Conservation (phyloP, 2,113 vertebrate species). For the Corythaixoides concolor region DNA sequence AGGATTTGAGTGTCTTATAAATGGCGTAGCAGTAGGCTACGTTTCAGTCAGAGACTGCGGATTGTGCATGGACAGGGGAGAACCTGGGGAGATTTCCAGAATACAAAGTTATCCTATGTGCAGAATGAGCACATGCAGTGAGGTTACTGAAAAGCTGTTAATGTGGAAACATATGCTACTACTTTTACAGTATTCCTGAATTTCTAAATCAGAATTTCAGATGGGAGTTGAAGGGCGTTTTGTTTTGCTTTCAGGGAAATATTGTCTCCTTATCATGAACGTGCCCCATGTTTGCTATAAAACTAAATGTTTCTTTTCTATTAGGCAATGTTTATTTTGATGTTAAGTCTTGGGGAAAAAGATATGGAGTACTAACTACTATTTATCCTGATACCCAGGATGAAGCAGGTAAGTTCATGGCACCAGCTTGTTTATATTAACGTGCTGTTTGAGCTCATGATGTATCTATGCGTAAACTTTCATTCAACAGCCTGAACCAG, state of each 20-base stretch:
- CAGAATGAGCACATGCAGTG: neutral
- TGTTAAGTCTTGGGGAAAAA: constrained; percentile 81
- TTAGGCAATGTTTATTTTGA: constrained; percentile 96
- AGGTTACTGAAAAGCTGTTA: neutral
- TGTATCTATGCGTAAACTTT: neutral
- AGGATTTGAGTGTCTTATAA: neutral
- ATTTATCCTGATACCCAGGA: constrained; percentile 20
- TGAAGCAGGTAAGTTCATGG: constrained; percentile 77
- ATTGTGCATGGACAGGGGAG: neutral
- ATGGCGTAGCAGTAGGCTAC: neutral
- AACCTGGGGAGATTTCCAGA: neutral
- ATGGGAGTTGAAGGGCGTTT: neutral
- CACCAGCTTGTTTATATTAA: neutral
- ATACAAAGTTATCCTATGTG: neutral
- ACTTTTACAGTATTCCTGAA: neutral
- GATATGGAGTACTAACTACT: constrained; percentile 83
- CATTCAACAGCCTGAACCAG: neutral
- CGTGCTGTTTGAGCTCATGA: neutral
- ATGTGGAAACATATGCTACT: neutral
- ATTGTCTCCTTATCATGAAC: neutral
- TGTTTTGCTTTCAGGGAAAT: neutral
- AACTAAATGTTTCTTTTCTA: constrained; percentile 8
- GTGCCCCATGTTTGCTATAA: neutral
- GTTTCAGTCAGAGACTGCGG: neutral
- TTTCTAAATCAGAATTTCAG: neutral